Evolutionary conservation across 2,113 vertebrate species (phyloP), one percentile per base, ranked within the genome.

Genomic region (Cavia porcellus): DNA sequence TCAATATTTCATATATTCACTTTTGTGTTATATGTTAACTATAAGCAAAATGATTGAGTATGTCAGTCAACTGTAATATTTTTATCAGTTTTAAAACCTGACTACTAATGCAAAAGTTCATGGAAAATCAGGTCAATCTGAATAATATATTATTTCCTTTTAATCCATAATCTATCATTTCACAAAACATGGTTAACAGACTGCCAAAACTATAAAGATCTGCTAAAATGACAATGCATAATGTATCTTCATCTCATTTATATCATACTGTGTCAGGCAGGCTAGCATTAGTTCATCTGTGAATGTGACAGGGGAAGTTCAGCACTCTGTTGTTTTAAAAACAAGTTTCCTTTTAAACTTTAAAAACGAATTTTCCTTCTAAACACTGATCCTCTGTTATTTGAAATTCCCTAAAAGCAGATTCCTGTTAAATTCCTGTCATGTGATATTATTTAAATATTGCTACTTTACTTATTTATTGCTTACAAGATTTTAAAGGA

Each of bases 131-230:
- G 80, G 32, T 85, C 95, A 95, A 94, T 90, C 35, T 96, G 89
- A 97, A 89, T 89, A 94, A 89, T 47, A 80, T 77, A 94, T 94
- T 55, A 94, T 96, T 96, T 93, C 42, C 57, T 97, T 95, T 95
- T 50, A 64, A 72, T 86, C 22, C 35, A 62, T 12, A 93, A 72
- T 94, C 45, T 89, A 64, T 95, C 75, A 92, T 93, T 96, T 97
- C 15, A 61, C 50, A 96, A 96, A 75, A 50, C 20, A 89, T 80
- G 50, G 55, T 50, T 94, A 95, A 91, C 75, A 94, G 80, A 96
- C 80, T 95, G 86, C 59, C 83, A 90, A 91, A 94, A 94, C 81
- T 89, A 96, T 91, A 98, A 97, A 88, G 64, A 75, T 72, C 9
- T 38, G 30, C 80, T 94, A 94, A 92, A 96, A 59, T 97, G 45